Evolutionary conservation across 2,888 invertebrate genomes (phyloP).

Genomic region (Neocrepidodera transversa): DNA sequence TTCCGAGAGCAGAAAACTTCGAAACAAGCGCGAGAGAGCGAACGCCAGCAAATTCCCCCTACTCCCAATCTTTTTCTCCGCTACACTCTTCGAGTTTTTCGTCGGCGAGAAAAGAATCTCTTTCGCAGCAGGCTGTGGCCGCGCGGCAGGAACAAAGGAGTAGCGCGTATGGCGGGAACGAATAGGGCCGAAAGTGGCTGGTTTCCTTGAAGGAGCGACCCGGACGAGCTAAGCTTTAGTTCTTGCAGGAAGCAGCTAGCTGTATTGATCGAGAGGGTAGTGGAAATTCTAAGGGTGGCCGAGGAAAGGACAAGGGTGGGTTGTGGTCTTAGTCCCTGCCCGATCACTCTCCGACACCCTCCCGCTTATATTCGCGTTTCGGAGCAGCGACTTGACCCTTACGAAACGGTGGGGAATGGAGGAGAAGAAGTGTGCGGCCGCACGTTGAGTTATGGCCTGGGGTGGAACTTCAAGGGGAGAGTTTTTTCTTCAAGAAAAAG

Average conservation of each 20-base stretch:
- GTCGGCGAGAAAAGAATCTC: slow-evolving; percentile 43
- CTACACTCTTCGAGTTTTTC: slow-evolving; percentile 38
- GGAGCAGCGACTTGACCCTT: slow-evolving; percentile 48
- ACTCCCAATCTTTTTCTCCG: slow-evolving; percentile 38
- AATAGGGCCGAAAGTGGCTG: slow-evolving; percentile 51
- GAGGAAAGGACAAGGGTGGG: slow-evolving; percentile 61
- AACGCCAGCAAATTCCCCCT: slow-evolving; percentile 31
- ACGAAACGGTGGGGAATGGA: slow-evolving; percentile 42
- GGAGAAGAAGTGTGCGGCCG: slow-evolving; percentile 34
- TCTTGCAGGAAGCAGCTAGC: slow-evolving; percentile 61
- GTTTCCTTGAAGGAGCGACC: slow-evolving; percentile 59
- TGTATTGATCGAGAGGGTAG: slow-evolving; percentile 60
- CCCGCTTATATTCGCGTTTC: slow-evolving; percentile 17
- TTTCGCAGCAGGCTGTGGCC: slow-evolving; percentile 9
- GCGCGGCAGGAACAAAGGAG: slow-evolving; percentile 46
- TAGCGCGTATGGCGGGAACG: slow-evolving; percentile 39
- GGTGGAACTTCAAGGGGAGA: slow-evolving; percentile 16
- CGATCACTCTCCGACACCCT: slow-evolving; percentile 41
- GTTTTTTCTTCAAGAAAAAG: slow-evolving; percentile 23
- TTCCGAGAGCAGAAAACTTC: slow-evolving; percentile 29
- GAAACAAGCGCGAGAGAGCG: slow-evolving; percentile 24
- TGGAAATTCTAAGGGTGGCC: slow-evolving; percentile 57
- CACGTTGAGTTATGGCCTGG: slow-evolving; percentile 12
- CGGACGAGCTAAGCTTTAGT: slow-evolving; percentile 62
- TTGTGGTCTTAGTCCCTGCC: slow-evolving; percentile 61